phyloP scores from a whole-genome alignment of 2,113 vertebrate genomes.

The Triplophysa rosa region DNA sequence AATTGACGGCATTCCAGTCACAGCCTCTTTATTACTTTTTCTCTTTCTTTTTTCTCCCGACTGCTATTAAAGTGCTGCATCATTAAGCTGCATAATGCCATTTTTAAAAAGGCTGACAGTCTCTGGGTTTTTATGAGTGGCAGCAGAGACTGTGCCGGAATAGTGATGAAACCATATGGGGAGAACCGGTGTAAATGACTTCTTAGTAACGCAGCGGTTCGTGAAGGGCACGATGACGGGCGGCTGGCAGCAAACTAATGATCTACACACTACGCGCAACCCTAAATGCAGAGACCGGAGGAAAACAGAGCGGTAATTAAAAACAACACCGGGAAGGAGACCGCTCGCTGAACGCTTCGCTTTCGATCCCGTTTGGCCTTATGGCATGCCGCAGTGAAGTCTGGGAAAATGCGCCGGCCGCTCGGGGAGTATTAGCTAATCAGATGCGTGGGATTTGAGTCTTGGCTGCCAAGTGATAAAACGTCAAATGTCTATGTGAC shows the following conservation, averaged over 20 bases:
- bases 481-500: constrained; percentile 3
- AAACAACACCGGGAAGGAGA: constrained; percentile 33
- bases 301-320: constrained; percentile 46
- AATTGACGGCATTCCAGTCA: constrained; percentile 72
- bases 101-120: constrained; percentile 69
- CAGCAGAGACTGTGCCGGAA: constrained; percentile 57
- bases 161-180: constrained; percentile 78
- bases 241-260: constrained; percentile 73
- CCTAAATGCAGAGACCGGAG: constrained; percentile 43
- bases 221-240: constrained; percentile 81
- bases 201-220: constrained; percentile 79
- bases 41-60: constrained; percentile 49
- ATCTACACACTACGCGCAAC: constrained; percentile 69
- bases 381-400: constrained; percentile 15
- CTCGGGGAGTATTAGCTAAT: constrained; percentile 20
- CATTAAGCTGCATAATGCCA: constrained; percentile 75
- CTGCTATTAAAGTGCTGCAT: constrained; percentile 73
- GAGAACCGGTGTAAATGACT: constrained; percentile 75
- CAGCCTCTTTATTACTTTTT: constrained; percentile 64
- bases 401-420: constrained; percentile 5
- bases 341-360: constrained; percentile 23
- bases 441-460: constrained; percentile 6
- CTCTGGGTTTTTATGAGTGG: constrained; percentile 60
- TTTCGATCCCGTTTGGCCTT: constrained; percentile 13
- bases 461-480: constrained; percentile 7